Conservation (phyloP, 2,113 vertebrate species). For the Potamarius usumacintae region DNA sequence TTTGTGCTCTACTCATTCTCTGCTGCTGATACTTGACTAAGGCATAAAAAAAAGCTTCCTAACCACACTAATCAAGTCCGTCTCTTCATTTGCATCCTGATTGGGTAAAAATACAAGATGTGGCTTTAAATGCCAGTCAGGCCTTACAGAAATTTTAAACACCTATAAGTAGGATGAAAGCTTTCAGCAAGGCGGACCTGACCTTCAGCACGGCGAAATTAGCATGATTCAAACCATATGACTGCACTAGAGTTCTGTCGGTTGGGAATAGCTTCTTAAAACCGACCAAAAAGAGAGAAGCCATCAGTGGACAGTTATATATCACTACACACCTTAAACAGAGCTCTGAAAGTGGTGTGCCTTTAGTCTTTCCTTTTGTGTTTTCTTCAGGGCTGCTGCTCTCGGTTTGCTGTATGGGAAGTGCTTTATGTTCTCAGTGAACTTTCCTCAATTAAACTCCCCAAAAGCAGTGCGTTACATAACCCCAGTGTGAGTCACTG, state of each 20-base stretch:
- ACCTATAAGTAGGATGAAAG: neutral
- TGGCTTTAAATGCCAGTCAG: neutral
- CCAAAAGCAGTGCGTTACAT: constrained; percentile 38
- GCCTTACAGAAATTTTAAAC: neutral
- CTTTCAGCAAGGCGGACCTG: neutral
- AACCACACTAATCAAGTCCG: constrained; percentile 54
- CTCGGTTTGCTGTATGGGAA: neutral
- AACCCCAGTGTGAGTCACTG: constrained; percentile 54
- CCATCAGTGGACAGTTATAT: neutral
- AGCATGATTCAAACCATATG: neutral
- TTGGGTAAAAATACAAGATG: neutral
- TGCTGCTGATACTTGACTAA: constrained; percentile 72
- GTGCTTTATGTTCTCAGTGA: neutral
- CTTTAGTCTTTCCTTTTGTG: neutral
- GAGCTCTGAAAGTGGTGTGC: neutral
- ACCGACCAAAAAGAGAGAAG: neutral
- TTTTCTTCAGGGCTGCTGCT: neutral
- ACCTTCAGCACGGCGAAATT: neutral
- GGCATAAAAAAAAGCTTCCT: constrained; percentile 69
- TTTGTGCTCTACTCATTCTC: constrained; percentile 80
- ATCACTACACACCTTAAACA: neutral
- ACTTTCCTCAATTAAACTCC: neutral
- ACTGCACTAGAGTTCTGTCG: neutral
- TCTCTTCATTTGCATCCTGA: constrained; percentile 58
- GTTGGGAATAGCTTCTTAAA: neutral